Percentiles rank a stretch among this genome's conserved stretches.
Evolutionary conservation across 2,113 vertebrate genomes (phyloP).

Genomic region (Triplophysa rosa): DNA sequence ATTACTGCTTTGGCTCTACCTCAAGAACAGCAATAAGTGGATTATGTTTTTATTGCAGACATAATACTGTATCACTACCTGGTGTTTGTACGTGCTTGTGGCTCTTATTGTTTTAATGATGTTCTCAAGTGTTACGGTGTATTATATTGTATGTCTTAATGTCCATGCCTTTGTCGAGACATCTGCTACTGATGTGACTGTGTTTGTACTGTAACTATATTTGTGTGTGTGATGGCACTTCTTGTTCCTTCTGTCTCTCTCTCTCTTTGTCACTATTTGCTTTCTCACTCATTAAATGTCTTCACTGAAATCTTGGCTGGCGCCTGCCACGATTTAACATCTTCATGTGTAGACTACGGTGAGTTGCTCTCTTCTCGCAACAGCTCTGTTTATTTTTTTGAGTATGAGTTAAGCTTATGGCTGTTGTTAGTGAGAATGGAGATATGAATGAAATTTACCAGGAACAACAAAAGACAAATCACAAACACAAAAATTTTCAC

Average conservation of each 20-base stretch:
- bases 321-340: constrained; percentile 56
- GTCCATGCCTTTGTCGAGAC: constrained; percentile 41
- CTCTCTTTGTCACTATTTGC: constrained; percentile 28
- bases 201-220: constrained; percentile 52
- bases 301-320: constrained; percentile 60
- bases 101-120: not conserved
- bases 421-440: not conserved
- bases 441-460: not conserved
- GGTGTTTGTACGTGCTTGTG: not conserved
- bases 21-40: not conserved
- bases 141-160: constrained; percentile 25
- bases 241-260: constrained; percentile 46
- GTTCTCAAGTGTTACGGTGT: not conserved
- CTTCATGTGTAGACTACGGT: constrained; percentile 70
- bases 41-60: not conserved
- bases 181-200: constrained; percentile 46
- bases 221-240: constrained; percentile 55
- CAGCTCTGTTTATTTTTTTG: no score
- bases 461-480: not conserved
- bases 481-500: not conserved
- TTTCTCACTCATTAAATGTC: constrained; percentile 58
- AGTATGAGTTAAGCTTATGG: no score
- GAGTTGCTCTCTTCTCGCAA: constrained; percentile 61
- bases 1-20: not conserved
- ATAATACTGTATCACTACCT: not conserved